Evolutionary conservation across 2,888 invertebrate species (phyloP).

Genomic region (Chymomyza amoena): DNA sequence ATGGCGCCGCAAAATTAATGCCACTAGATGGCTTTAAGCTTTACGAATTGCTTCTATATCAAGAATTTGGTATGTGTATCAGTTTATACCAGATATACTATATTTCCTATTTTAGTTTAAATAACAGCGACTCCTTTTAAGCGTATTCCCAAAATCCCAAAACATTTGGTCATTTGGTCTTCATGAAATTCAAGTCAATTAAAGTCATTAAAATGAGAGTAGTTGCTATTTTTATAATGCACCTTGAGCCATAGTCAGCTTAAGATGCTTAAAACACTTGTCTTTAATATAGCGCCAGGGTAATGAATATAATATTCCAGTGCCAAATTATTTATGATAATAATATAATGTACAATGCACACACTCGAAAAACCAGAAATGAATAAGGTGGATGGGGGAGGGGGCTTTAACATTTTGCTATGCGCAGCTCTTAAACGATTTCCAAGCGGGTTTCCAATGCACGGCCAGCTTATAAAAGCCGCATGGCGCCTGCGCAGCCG

Average conservation of each 20-base stretch:
- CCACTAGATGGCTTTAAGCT: too few species aligned
- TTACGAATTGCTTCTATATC: too few species aligned
- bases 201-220: slow-evolving; percentile 40
- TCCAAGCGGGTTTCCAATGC: slow-evolving; percentile 33
- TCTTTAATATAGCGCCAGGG: slow-evolving; percentile 49
- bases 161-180: background rate
- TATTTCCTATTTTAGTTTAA: background rate
- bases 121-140: background rate
- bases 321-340: background rate
- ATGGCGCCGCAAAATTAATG: too few species aligned
- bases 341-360: slow-evolving; percentile 33
- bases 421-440: slow-evolving; percentile 37
- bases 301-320: slow-evolving; percentile 12
- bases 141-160: background rate
- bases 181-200: background rate
- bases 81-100: too few species aligned
- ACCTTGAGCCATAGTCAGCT: slow-evolving; percentile 5
- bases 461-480: slow-evolving; percentile 71
- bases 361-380: slow-evolving; percentile 58
- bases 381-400: slow-evolving; percentile 1
- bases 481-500: slow-evolving; percentile 54
- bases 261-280: slow-evolving; percentile 7
- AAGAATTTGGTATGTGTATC: too few species aligned
- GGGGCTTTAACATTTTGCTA: slow-evolving; percentile 40
- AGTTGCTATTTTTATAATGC: slow-evolving; percentile 51